Base-by-base conservation (phyloP, 2,888 invertebrate genomes). In the Polia nebulosa region DNA sequence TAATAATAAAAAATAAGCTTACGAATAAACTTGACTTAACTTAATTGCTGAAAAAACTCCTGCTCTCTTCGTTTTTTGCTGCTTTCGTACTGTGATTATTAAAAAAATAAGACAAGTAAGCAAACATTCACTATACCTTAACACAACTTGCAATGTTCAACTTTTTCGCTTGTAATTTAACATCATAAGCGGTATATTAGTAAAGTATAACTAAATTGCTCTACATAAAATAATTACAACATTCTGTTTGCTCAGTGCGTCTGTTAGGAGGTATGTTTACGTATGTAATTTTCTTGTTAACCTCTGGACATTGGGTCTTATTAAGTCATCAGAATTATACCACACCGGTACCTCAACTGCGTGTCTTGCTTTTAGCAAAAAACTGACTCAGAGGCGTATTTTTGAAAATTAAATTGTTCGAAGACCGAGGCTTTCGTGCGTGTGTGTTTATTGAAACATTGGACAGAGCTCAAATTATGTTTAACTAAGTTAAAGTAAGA, bases 271-370 rank as follows among this genome's bases (percentile, higher is more conserved):
- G 86, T 86, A 76, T 64, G 85, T 86, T 88, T 84, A 83, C 83
- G 85, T 83, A 76, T 87, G 85, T 85, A 91, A 93, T 93, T 91
- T 91, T 88, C 90, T 88, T 87, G 89, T 92, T 91, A 88, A 86
- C 83, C 80, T 85, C 76, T 83, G 84, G 85, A 89, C 90, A 88
- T 86, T 75, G 84, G 81, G 73, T 87, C 90, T 88, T 92, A 92
- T 92, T 92, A 93, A 92, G 91, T 87, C 89, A 92, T 92, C 92
- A 92, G 88, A 89, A 88, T 86, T 86, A 86, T 90, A 88, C 88
- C 87, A 81, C 86, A 84, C 85, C 76, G 77, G 78, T 77, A 76
- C 78, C 72, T 66, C 57, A 63, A 80, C 78, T 80, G 72, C 76
- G 69, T 79, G 81, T 81, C 81, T 80, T 78, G 76, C 81, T 83